Conservation (phyloP, 2,797 vertebrate genomes). For the Phataginus tetradactyla region DNA sequence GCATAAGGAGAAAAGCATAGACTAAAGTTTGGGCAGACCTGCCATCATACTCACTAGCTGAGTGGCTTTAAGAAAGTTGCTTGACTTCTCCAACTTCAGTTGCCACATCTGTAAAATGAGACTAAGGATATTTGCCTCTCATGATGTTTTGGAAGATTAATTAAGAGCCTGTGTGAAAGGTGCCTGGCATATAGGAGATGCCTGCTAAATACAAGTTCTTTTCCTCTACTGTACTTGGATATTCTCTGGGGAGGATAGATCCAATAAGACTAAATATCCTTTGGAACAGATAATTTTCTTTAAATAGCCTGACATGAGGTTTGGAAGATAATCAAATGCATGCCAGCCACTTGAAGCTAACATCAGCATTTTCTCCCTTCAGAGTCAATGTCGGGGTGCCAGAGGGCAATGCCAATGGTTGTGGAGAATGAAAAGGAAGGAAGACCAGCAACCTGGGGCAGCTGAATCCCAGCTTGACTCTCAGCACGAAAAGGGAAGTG, state of each 20-base stretch:
- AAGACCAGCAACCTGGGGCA: not conserved
- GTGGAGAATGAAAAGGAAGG: conserved; percentile 40
- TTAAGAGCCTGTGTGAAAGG: not conserved
- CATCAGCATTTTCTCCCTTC: conserved; percentile 12
- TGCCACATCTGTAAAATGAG: conserved; percentile 26
- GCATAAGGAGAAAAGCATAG: conserved; percentile 11
- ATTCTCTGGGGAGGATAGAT: not conserved
- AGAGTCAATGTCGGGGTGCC: conserved; percentile 30
- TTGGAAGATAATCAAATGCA: conserved; percentile 44
- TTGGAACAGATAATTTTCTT: conserved; percentile 46
- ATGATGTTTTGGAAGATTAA: not conserved
- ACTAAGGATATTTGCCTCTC: not conserved
- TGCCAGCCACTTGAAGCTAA: conserved; percentile 2
- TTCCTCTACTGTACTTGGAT: not conserved
- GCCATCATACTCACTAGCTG: not conserved
- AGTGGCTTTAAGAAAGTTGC: not conserved
- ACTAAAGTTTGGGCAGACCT: not conserved
- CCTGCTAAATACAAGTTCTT: not conserved
- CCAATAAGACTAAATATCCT: not conserved
- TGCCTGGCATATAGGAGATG: not conserved
- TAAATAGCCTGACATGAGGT: not conserved
- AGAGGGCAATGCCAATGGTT: not conserved
- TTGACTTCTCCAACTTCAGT: not conserved
- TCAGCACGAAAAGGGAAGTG: conserved; percentile 66
- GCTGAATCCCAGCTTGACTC: not conserved